Conservation (phyloP, 2,797 vertebrate genomes). For the Hoplostethus atlanticus region DNA sequence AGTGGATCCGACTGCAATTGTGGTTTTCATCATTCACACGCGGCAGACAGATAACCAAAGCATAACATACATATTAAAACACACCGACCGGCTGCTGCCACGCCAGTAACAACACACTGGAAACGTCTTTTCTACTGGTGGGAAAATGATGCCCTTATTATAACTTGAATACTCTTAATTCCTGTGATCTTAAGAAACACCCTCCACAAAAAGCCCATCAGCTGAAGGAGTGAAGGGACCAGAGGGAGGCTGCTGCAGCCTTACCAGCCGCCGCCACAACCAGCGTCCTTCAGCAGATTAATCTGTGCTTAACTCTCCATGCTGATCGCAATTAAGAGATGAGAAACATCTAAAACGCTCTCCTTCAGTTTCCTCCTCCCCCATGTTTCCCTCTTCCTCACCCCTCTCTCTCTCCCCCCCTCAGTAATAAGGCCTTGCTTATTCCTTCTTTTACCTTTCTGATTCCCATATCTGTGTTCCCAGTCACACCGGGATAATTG, state of each 20-base stretch:
- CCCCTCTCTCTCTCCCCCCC: neutral
- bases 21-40: constrained; percentile 36
- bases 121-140: neutral
- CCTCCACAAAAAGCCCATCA: neutral
- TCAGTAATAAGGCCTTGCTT: constrained; percentile 53
- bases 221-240: neutral
- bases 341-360: constrained; percentile 56
- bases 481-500: constrained; percentile 82
- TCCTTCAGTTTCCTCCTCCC: neutral
- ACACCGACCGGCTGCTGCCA: neutral
- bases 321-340: constrained; percentile 68
- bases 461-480: constrained; percentile 76
- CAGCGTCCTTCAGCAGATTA: constrained; percentile 43
- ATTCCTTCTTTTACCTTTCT: constrained; percentile 51
- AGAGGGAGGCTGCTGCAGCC: neutral
- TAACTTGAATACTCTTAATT: constrained; percentile 11
- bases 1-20: neutral
- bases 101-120: no score
- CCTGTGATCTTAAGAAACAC: constrained; percentile 12
- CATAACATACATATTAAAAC: constrained; percentile 2
- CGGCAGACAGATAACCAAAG: constrained; percentile 6
- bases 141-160: constrained; percentile 20
- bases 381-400: neutral
- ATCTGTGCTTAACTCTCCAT: constrained; percentile 62
- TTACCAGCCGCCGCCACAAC: constrained; percentile 21